Conservation (phyloP, 1,140 invertebrate species). For the Conus betulinus region DNA sequence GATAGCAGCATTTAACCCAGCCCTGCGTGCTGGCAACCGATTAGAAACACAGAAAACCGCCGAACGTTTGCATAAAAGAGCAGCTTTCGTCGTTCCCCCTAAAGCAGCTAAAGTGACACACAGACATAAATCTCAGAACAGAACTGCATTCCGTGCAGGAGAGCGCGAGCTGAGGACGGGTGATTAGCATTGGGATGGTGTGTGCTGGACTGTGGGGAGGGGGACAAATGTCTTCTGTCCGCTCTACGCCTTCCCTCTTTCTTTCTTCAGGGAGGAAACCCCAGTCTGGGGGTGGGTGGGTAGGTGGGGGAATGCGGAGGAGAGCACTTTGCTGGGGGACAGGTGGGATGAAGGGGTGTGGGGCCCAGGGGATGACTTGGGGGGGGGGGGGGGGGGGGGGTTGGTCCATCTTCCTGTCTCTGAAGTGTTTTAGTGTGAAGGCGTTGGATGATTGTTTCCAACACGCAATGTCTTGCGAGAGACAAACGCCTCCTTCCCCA, state of each 20-base stretch:
- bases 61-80: neutral
- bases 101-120: neutral
- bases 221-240: conserved; percentile 10
- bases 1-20: too few species aligned
- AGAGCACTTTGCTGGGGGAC: too few species aligned
- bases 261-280: neutral
- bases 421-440: too few species aligned
- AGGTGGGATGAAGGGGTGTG: too few species aligned
- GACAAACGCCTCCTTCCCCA: too few species aligned
- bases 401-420: too few species aligned
- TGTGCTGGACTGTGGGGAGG: neutral
- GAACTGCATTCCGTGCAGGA: neutral
- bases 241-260: neutral
- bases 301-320: neutral
- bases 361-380: too few species aligned
- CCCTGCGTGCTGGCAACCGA: neutral
- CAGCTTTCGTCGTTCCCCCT: neutral
- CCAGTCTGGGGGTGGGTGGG: too few species aligned
- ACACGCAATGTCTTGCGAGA: too few species aligned
- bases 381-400: too few species aligned
- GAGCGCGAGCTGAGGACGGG: neutral
- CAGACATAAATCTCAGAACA: neutral
- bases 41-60: neutral
- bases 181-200: neutral
- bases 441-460: too few species aligned